Percentiles rank a stretch among this genome's conserved stretches.
Conservation (phyloP, 2,113 vertebrate genomes). For the Egretta garzetta region DNA sequence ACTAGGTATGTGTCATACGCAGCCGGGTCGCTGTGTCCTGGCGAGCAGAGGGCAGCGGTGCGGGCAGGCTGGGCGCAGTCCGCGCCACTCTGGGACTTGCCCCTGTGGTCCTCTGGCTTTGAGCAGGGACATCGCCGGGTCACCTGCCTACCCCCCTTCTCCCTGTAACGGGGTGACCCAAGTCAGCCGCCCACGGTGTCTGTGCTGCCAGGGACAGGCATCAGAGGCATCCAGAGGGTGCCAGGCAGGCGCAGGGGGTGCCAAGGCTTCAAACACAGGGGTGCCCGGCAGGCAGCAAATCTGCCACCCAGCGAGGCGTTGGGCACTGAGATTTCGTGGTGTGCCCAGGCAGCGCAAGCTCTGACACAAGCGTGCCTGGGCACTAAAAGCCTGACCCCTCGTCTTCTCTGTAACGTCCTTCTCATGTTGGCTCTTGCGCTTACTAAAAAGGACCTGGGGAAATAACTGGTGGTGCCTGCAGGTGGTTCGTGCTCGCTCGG, state of each 20-base stretch:
- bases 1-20: accelerated
- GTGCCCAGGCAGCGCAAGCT: background rate
- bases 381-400: background rate
- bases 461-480: background rate
- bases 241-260: background rate
- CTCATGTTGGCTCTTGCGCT: background rate
- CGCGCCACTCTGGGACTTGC: too few relatives aligned
- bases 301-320: background rate
- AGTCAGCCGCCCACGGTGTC: background rate
- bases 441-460: background rate
- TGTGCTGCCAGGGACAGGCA: background rate
- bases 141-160: background rate
- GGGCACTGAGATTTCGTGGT: background rate
- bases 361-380: accelerated
- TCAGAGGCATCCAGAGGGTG: background rate
- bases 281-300: background rate
- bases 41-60: accelerated
- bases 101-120: background rate
- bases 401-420: background rate
- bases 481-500: background rate
- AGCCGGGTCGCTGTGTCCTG: accelerated
- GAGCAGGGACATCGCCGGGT: background rate
- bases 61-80: background rate
- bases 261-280: background rate
- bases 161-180: accelerated